phyloP scores from a whole-genome alignment of 1,140 invertebrate species.

The Halesus radiatus region DNA sequence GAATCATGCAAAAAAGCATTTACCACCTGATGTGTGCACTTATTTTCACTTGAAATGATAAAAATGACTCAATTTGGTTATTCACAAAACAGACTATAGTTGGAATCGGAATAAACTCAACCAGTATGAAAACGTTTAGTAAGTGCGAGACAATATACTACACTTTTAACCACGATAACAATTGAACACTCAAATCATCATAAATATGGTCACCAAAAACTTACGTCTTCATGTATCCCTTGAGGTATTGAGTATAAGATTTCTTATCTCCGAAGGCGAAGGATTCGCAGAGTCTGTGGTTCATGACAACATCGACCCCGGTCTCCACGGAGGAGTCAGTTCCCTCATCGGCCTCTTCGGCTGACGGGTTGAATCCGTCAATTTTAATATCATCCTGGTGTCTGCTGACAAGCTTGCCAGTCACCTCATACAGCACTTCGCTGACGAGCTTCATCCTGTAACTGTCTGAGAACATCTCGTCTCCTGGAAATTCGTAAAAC shows the following conservation, averaged over 20 bases:
- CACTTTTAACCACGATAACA: neutral
- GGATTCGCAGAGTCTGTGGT: conserved; percentile 90
- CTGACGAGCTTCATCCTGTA: conserved; percentile 95
- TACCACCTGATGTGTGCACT: too few relatives aligned
- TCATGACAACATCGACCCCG: conserved; percentile 94
- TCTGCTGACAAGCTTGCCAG: conserved; percentile 86
- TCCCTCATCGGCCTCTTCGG: conserved; percentile 91
- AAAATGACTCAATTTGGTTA: too few relatives aligned
- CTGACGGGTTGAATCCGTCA: conserved; percentile 92
- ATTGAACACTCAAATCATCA: neutral
- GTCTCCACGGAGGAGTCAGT: conserved; percentile 80
- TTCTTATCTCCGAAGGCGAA: conserved; percentile 90
- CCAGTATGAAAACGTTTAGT: too few relatives aligned
- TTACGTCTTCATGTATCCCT: conserved; percentile 97
- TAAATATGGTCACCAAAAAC: conserved; percentile 49
- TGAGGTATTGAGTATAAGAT: conserved; percentile 92
- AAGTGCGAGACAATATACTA: too few relatives aligned
- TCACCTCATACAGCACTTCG: conserved; percentile 95
- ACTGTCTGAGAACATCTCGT: conserved; percentile 98
- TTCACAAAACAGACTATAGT: too few relatives aligned
- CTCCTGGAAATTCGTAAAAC: conserved; percentile 77
- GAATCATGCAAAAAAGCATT: too few relatives aligned
- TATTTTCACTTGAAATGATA: too few relatives aligned
- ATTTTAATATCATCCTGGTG: conserved; percentile 85
- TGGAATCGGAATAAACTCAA: too few relatives aligned